These are phyloP conservation scores for Ciona savignyi DNA, from an alignment of 23 tunicate genomes.

Conservation along the genomic window DNA sequence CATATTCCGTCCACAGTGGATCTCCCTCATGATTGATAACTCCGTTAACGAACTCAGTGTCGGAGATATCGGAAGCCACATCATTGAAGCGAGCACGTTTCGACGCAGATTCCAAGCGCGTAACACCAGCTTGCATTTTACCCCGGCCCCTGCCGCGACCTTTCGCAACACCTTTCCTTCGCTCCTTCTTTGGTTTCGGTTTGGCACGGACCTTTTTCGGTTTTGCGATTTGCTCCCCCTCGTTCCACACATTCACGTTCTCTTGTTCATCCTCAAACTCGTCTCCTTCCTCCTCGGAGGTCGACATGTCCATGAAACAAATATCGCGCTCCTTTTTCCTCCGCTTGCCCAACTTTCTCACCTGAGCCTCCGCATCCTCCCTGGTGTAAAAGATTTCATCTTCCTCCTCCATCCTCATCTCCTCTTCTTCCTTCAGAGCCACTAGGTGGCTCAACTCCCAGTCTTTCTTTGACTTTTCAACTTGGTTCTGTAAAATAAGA, in stretches of 20 bases:
- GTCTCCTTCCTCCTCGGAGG: slow-evolving; percentile 15
- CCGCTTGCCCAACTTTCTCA: slow-evolving; percentile 61
- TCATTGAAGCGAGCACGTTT: background rate
- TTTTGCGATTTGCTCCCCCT: background rate
- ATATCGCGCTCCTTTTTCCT: slow-evolving; percentile 53
- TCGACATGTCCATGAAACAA: slow-evolving; percentile 50
- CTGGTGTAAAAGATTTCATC: slow-evolving; percentile 91
- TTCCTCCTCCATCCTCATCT: slow-evolving; percentile 73
- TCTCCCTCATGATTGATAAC: slow-evolving; percentile 19
- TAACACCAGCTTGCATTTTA: background rate
- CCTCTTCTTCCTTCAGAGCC: slow-evolving; percentile 87
- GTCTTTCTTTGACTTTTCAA: slow-evolving; percentile 73
- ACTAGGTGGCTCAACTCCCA: slow-evolving; percentile 85
- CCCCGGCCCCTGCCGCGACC: slow-evolving; percentile 24
- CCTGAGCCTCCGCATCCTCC: slow-evolving; percentile 72
- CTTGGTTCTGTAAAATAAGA: slow-evolving; percentile 26
- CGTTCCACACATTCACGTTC: slow-evolving; percentile 4
- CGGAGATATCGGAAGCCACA: slow-evolving; percentile 16
- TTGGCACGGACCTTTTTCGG: background rate
- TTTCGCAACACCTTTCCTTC: slow-evolving; percentile 12
- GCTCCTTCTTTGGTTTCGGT: slow-evolving; percentile 3
- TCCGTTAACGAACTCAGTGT: slow-evolving; percentile 14
- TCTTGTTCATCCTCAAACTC: slow-evolving; percentile 1
- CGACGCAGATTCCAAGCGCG: background rate
- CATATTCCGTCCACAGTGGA: slow-evolving; percentile 53